Evolutionary conservation across 2,888 invertebrate species (phyloP).

Genomic region (Watsonalla binaria): DNA sequence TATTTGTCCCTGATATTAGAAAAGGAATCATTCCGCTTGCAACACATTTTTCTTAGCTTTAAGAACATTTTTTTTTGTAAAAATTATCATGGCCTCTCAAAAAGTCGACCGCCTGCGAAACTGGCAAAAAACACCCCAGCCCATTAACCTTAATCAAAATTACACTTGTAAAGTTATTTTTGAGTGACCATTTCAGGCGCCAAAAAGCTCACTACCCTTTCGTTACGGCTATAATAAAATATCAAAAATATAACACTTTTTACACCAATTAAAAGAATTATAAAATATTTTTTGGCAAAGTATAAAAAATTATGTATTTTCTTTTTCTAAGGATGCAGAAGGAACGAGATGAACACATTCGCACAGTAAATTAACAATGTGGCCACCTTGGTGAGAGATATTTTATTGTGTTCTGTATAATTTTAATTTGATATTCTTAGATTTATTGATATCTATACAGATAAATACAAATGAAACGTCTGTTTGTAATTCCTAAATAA

Average conservation of each 20-base stretch:
- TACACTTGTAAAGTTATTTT: slow-evolving; percentile 36
- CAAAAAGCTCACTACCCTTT: slow-evolving; percentile 59
- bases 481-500: no score
- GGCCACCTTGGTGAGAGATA: slow-evolving; percentile 27
- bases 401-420: not conserved
- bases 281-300: slow-evolving; percentile 43
- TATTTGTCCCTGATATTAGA: no score
- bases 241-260: slow-evolving; percentile 19
- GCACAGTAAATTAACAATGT: slow-evolving; percentile 10
- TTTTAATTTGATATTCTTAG: not conserved
- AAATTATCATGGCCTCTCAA: not conserved
- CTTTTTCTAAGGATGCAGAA: slow-evolving; percentile 5
- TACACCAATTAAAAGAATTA: slow-evolving; percentile 53
- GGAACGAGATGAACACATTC: slow-evolving; percentile 9
- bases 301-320: slow-evolving; percentile 1
- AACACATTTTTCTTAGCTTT: no score
- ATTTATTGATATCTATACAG: no score
- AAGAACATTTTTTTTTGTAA: not conserved
- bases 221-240: slow-evolving; percentile 53
- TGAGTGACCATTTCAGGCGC: slow-evolving; percentile 51
- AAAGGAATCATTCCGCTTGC: no score
- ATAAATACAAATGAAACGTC: no score
- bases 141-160: slow-evolving; percentile 43
- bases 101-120: slow-evolving; percentile 13
- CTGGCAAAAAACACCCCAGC: slow-evolving; percentile 17